A percentile compares a stretch with the other conserved stretches of the same genome.
phyloP scores from a whole-genome alignment of 2,113 vertebrate species.

The Notechis scutatus region DNA sequence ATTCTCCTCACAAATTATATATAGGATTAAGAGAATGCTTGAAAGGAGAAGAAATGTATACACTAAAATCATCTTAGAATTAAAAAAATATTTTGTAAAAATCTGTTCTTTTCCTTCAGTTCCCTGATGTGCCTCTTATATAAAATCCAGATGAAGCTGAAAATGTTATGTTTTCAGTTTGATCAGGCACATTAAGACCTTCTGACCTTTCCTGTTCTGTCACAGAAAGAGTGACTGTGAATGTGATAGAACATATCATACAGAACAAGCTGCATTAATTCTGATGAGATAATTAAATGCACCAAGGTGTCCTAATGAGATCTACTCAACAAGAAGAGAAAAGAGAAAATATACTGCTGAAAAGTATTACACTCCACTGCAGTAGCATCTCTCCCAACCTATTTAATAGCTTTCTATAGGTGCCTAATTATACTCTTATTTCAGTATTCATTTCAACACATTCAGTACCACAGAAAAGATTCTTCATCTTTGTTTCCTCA shows the following conservation, averaged over 20 bases:
- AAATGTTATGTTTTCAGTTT: constrained; percentile 23
- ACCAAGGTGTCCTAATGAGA: constrained; percentile 9
- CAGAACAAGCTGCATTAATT: constrained; percentile 35
- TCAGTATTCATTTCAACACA: neutral
- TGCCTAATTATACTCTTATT: neutral
- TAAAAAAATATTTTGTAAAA: constrained; percentile 10
- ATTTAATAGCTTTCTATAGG: neutral
- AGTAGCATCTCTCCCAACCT: neutral
- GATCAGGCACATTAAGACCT: neutral
- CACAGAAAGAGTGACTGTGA: neutral
- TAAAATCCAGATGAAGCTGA: constrained; percentile 18
- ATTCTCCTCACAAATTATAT: neutral
- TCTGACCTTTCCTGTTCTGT: constrained; percentile 14
- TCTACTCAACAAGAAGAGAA: constrained; percentile 12
- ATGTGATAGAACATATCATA: neutral
- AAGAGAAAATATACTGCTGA: neutral
- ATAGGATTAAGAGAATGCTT: neutral
- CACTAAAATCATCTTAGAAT: neutral
- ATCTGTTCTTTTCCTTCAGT: neutral
- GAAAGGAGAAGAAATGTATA: neutral
- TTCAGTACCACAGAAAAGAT: neutral
- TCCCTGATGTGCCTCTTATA: neutral
- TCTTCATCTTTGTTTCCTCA: neutral
- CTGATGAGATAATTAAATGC: constrained; percentile 10
- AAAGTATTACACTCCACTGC: neutral